Percentiles rank a stretch among this genome's conserved stretches.
Conservation (phyloP, 2,888 invertebrate species). For the Ligdia adustata region DNA sequence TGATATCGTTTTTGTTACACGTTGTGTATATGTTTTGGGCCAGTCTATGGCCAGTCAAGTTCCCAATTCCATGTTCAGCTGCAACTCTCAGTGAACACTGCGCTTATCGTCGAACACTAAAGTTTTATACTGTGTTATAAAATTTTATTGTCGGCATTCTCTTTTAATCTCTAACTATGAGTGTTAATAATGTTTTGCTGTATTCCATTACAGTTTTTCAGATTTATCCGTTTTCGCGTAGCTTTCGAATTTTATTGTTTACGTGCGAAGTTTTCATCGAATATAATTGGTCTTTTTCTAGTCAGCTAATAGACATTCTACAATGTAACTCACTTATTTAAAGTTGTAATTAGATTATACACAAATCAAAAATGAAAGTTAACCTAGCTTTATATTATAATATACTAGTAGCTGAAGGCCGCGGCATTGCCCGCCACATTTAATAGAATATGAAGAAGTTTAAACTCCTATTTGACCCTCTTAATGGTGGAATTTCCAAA, state of each 20-base stretch:
- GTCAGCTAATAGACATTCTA: too few species aligned
- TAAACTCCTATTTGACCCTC: too few species aligned
- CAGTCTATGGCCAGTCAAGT: not conserved
- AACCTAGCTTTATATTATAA: too few species aligned
- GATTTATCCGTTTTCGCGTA: constrained; percentile 1
- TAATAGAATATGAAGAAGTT: too few species aligned
- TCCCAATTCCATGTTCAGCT: not conserved
- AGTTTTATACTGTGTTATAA: constrained; percentile 59
- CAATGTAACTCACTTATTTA: too few species aligned
- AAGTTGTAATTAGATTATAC: too few species aligned
- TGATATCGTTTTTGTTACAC: too few species aligned
- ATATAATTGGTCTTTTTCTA: too few species aligned
- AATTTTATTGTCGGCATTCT: constrained; percentile 59
- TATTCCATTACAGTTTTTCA: constrained; percentile 22
- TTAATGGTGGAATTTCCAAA: too few species aligned
- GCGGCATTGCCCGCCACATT: too few species aligned
- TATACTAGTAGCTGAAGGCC: too few species aligned
- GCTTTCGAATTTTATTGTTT: not conserved
- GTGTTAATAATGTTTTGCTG: constrained; percentile 27
- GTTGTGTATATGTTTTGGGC: not conserved
- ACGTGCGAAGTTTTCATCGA: not conserved
- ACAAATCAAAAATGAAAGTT: too few species aligned
- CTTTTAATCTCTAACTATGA: constrained; percentile 52
- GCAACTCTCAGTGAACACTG: constrained; percentile 28
- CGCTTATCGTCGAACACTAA: constrained; percentile 62